Conservation (phyloP, 2,113 vertebrate species). For the Cryptomyrus ogoouensis region DNA sequence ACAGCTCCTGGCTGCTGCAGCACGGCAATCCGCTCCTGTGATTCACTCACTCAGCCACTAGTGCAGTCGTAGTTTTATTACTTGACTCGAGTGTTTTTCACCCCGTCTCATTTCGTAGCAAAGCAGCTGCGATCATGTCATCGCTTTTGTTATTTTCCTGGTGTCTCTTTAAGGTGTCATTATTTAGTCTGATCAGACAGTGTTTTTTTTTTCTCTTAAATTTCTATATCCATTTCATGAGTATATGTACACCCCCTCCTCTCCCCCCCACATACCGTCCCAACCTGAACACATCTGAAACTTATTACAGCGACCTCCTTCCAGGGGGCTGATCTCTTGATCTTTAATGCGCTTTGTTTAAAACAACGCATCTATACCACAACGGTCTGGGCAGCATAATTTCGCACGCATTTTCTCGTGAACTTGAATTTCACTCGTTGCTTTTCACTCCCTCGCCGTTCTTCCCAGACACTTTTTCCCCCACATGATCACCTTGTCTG, state of each 20-base stretch:
- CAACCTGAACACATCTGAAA: constrained; percentile 61
- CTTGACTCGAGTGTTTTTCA: constrained; percentile 35
- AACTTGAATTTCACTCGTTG: background rate
- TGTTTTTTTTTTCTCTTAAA: constrained; percentile 62
- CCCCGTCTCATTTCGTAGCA: constrained; percentile 38
- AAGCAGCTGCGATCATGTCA: constrained; percentile 35
- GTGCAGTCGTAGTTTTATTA: constrained; percentile 39
- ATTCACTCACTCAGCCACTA: constrained; percentile 39
- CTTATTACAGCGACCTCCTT: constrained; percentile 56
- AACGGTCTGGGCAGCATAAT: background rate
- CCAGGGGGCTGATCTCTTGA: constrained; percentile 42
- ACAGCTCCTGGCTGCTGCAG: constrained; percentile 3
- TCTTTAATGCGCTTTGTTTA: constrained; percentile 36
- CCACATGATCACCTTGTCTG: background rate
- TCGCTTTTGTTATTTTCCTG: constrained; percentile 38
- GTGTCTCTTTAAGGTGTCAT: constrained; percentile 40
- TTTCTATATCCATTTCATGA: constrained; percentile 59
- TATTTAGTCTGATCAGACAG: constrained; percentile 37
- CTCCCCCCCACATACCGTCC: constrained; percentile 41
- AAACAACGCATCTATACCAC: background rate
- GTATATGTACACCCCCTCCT: constrained; percentile 43
- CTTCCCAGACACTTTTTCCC: background rate
- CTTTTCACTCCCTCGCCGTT: background rate
- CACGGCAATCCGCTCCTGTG: constrained; percentile 36
- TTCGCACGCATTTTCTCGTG: background rate